Conservation (phyloP, 2,113 vertebrate genomes). For the Etheostoma spectabile region DNA sequence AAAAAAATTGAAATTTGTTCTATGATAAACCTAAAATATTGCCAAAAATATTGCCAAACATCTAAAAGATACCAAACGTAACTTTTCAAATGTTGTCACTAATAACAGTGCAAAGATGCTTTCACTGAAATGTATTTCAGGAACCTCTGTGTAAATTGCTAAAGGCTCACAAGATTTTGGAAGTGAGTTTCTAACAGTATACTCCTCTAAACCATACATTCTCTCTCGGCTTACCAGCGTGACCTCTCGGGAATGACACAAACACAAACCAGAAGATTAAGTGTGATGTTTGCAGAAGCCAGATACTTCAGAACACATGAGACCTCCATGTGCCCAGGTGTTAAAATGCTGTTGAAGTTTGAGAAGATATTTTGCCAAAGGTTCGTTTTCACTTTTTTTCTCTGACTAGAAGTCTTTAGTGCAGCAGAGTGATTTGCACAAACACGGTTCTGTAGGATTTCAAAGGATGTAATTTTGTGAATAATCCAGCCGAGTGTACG, state of each 20-base stretch:
- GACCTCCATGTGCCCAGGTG: conserved; percentile 21
- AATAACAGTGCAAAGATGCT: neutral
- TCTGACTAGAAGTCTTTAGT: conserved; percentile 15
- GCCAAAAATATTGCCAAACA: neutral
- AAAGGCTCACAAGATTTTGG: neutral
- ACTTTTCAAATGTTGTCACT: neutral
- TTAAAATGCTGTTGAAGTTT: conserved; percentile 35
- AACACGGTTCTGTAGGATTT: conserved; percentile 20
- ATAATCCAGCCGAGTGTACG: neutral
- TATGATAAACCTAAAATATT: neutral
- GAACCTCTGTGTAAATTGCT: neutral
- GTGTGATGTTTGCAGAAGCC: conserved; percentile 42
- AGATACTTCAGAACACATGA: conserved; percentile 31
- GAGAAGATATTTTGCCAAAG: conserved; percentile 17
- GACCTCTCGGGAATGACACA: conserved; percentile 26
- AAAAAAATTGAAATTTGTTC: neutral
- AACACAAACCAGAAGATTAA: conserved; percentile 6
- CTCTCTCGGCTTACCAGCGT: neutral
- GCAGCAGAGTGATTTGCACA: conserved; percentile 27
- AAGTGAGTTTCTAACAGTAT: neutral
- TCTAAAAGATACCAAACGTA: neutral
- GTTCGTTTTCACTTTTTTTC: neutral
- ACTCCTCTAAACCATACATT: conserved; percentile 5
- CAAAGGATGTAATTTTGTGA: conserved; percentile 26
- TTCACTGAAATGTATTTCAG: neutral